These are phyloP conservation scores for Heliconius ismenius DNA, from an alignment of 2,888 invertebrate genomes.

Conservation along the genomic window DNA sequence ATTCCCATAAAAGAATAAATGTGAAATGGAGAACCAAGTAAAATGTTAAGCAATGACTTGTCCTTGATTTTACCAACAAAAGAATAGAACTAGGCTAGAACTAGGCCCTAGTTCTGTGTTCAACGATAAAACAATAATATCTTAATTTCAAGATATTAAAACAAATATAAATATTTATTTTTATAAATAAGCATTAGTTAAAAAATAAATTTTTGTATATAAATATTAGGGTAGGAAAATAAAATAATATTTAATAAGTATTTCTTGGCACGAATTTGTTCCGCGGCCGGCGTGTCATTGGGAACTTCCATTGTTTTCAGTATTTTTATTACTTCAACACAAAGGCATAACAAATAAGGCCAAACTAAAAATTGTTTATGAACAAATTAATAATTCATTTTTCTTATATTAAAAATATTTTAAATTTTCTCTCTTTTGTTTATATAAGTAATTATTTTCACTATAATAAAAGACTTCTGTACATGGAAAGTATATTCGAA, in stretches of 20 bases:
- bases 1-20: background rate
- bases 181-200: background rate
- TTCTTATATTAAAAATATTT: background rate
- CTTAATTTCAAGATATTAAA: background rate
- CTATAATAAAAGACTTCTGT: background rate
- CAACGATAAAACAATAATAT: no score
- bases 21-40: no score
- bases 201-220: background rate
- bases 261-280: constrained; percentile 32
- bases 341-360: constrained; percentile 43
- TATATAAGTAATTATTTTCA: background rate
- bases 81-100: no score
- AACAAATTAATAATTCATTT: constrained; percentile 30
- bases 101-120: no score
- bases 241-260: constrained; percentile 17
- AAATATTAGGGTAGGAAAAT: background rate
- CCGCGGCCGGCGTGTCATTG: constrained; percentile 24
- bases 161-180: background rate
- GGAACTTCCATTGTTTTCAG: constrained; percentile 36
- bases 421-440: background rate
- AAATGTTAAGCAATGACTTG: no score
- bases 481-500: no score
- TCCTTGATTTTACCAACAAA: no score
- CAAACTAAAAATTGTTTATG: constrained; percentile 35
- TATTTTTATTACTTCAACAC: constrained; percentile 39